A percentile compares a stretch with the other conserved stretches of the same genome.
phyloP scores from a whole-genome alignment of 2,888 invertebrate species.

The Lycaena phlaeas region DNA sequence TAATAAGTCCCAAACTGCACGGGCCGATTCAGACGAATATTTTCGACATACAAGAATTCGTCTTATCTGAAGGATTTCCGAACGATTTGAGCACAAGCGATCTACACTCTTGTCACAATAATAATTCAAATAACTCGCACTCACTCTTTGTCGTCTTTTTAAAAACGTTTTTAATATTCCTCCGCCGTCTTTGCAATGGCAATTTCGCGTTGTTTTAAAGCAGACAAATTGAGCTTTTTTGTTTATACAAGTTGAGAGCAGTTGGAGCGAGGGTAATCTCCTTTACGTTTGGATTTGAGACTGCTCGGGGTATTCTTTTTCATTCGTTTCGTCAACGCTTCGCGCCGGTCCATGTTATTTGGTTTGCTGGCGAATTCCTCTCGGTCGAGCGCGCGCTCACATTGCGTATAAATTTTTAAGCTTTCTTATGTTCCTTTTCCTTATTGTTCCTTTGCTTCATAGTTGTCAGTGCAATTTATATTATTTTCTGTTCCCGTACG shows the following conservation, averaged over 20 bases:
- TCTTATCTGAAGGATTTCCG: background rate
- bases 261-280: constrained; percentile 68
- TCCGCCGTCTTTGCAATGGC: constrained; percentile 55
- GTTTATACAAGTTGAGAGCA: constrained; percentile 67
- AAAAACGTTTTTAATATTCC: constrained; percentile 69
- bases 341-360: constrained; percentile 47
- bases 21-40: no score
- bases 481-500: background rate
- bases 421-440: constrained; percentile 36
- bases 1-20: no score
- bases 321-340: constrained; percentile 55
- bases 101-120: constrained; percentile 42
- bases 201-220: constrained; percentile 61
- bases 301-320: constrained; percentile 51
- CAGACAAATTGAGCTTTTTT: constrained; percentile 62
- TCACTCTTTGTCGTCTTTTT: constrained; percentile 49
- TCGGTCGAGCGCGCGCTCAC: constrained; percentile 45
- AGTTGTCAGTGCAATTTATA: constrained; percentile 27
- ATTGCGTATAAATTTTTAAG: constrained; percentile 63
- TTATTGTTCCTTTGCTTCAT: constrained; percentile 39
- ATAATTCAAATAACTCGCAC: constrained; percentile 55
- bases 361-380: constrained; percentile 44
- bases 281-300: constrained; percentile 66
- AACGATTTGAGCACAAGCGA: no score
- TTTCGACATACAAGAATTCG: no score